A percentile compares a stretch with the other conserved stretches of the same genome.
Evolutionary conservation across 2,113 vertebrate species (phyloP).

Genomic region (Caracal caracal): DNA sequence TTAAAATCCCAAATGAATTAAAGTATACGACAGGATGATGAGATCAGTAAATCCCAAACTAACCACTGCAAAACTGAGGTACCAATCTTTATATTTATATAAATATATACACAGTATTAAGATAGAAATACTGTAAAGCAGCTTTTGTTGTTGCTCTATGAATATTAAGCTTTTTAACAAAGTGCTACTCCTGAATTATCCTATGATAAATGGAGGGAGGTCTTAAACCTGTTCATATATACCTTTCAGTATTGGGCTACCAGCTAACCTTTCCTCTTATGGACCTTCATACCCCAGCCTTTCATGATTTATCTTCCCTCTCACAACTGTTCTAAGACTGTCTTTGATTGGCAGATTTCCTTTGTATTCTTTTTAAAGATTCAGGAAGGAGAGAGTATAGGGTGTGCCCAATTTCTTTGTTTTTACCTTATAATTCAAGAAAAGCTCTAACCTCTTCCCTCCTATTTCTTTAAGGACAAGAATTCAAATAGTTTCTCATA

Average conservation of each 20-base stretch:
- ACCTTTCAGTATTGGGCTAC: neutral
- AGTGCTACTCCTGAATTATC: neutral
- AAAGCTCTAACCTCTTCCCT: neutral
- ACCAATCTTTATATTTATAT: neutral
- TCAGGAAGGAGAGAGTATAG: neutral
- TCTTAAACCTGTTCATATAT: neutral
- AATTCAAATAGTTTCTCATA: constrained; percentile 39
- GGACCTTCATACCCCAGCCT: neutral
- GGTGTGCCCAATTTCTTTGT: neutral
- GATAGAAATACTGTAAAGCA: neutral
- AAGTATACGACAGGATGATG: neutral
- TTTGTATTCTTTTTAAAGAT: neutral
- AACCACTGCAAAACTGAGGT: neutral
- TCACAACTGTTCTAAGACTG: neutral
- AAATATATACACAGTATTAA: neutral
- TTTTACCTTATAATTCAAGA: constrained; percentile 41
- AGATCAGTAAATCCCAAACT: constrained; percentile 37
- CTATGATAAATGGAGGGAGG: neutral
- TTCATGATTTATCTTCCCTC: neutral
- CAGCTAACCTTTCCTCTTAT: neutral
- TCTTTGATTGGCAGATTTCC: neutral
- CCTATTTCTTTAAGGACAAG: neutral
- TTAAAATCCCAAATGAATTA: constrained; percentile 40
- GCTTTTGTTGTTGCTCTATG: neutral
- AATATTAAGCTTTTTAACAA: constrained; percentile 39